Evolutionary conservation across 2,113 vertebrate species (phyloP).

Genomic region (Aleadryas rufinucha): DNA sequence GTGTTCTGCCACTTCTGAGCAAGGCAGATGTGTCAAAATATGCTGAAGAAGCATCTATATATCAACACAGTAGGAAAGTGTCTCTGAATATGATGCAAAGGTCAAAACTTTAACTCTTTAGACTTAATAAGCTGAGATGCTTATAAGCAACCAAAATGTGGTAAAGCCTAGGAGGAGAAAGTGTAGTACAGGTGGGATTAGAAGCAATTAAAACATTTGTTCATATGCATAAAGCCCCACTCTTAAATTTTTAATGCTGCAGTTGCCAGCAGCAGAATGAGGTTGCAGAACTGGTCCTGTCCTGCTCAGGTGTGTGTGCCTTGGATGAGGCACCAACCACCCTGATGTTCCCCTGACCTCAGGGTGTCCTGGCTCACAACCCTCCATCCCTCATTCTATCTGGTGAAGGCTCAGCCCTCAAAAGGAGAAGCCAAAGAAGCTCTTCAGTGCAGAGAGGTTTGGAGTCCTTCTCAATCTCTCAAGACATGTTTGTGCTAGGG

Average conservation of each 20-base stretch:
- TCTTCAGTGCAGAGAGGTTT: not conserved
- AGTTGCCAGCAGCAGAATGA: not conserved
- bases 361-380: not conserved
- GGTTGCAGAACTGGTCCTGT: not conserved
- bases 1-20: not conserved
- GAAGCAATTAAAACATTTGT: not conserved
- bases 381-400: not conserved
- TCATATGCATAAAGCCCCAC: not conserved
- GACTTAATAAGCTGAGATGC: not conserved
- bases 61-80: not conserved
- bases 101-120: not conserved
- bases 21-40: not conserved
- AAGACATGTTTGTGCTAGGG: not conserved
- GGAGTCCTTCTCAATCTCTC: not conserved
- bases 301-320: not conserved
- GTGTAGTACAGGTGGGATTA: not conserved
- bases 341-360: not conserved
- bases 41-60: not conserved
- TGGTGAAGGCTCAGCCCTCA: not conserved
- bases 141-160: not conserved
- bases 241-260: not conserved
- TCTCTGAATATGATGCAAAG: not conserved
- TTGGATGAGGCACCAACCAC: not conserved
- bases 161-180: not conserved
- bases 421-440: not conserved